A percentile compares a stretch with the other conserved stretches of the same genome.
Conservation (phyloP, 2,888 invertebrate genomes). For the Hirudinaria manillensis region DNA sequence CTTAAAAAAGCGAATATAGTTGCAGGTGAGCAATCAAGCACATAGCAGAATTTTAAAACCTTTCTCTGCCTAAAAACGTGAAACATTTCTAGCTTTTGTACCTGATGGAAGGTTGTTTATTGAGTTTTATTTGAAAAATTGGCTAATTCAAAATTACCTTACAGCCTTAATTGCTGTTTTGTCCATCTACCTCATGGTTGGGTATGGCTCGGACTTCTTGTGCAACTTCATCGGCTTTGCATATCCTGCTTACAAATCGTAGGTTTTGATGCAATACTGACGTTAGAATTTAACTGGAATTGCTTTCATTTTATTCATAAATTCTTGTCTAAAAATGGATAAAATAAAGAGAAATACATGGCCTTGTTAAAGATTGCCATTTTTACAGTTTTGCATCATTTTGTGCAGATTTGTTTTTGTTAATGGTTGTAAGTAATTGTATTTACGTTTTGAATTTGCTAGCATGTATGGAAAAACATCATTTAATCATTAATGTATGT, state of each 20-base stretch:
- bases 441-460: too few species aligned
- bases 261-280: neutral
- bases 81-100: too few species aligned
- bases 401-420: too few species aligned
- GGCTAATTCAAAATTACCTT: neutral
- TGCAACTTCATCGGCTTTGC: constrained; percentile 34
- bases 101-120: too few species aligned
- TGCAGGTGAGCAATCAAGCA: too few species aligned
- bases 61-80: too few species aligned
- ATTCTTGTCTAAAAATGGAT: neutral
- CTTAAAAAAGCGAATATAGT: neutral
- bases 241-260: constrained; percentile 34
- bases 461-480: too few species aligned
- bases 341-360: neutral
- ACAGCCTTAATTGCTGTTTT: constrained; percentile 13
- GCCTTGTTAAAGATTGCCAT: neutral
- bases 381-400: neutral
- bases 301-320: neutral
- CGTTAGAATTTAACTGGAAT: neutral
- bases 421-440: too few species aligned
- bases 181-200: constrained; percentile 28
- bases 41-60: too few species aligned
- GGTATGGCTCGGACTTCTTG: constrained; percentile 26
- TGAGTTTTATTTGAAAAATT: too few species aligned
- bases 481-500: neutral